Percentiles rank a stretch among this genome's conserved stretches.
These are phyloP conservation scores for Semnornis frantzii DNA, from an alignment of 2,113 vertebrate species.

Conservation along the genomic window DNA sequence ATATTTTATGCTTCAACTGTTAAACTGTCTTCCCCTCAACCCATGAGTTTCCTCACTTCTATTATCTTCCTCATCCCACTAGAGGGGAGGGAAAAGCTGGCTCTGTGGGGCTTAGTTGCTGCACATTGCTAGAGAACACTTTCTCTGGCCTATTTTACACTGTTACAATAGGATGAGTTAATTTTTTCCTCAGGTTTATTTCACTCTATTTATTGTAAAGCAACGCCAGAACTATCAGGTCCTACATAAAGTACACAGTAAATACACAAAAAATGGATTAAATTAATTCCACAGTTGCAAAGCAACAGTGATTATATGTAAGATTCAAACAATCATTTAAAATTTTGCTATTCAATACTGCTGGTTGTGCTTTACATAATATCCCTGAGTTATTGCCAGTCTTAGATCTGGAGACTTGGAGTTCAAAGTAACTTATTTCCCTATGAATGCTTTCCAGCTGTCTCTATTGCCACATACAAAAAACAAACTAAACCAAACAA, in stretches of 20 bases:
- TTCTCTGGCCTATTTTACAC: background rate
- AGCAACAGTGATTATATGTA: background rate
- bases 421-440: background rate
- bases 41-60: background rate
- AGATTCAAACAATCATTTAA: background rate
- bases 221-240: background rate
- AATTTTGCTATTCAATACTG: background rate
- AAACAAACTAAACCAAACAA: no score
- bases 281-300: background rate
- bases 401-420: background rate
- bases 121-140: background rate
- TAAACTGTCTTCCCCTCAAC: background rate
- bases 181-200: background rate
- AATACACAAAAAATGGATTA: background rate
- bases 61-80: background rate
- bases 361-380: background rate
- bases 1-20: background rate
- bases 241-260: background rate
- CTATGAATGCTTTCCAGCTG: background rate
- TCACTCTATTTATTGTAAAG: background rate
- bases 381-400: background rate
- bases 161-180: background rate
- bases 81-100: no score
- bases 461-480: background rate
- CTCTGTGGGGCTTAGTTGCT: background rate